These are phyloP conservation scores for Drosophila subsilvestris DNA, from an alignment of 2,888 invertebrate species.

Conservation along the genomic window DNA sequence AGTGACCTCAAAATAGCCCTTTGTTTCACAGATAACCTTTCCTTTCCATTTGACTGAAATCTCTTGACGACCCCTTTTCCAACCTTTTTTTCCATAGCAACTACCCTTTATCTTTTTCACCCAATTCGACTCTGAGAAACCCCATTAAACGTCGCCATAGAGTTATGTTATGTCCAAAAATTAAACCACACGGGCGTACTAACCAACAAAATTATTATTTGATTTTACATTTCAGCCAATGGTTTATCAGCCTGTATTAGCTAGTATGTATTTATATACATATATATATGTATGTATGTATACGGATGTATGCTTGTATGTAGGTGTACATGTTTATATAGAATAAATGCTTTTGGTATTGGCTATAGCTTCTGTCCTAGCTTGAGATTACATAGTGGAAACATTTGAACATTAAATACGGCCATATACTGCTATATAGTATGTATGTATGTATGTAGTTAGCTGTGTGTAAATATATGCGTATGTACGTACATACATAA, in stretches of 20 bases:
- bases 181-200: neutral
- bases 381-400: slow-evolving; percentile 52
- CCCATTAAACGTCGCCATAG: no score
- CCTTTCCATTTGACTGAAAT: neutral
- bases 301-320: slow-evolving; percentile 27
- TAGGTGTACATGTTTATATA: slow-evolving; percentile 54
- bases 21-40: neutral
- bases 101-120: no score
- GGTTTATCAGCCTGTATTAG: neutral
- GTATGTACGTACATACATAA: no score
- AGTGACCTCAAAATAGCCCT: neutral
- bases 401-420: slow-evolving; percentile 36
- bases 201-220: neutral
- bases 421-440: slow-evolving; percentile 44
- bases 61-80: neutral
- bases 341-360: slow-evolving; percentile 76
- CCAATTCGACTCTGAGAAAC: no score
- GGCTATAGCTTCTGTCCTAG: slow-evolving; percentile 52
- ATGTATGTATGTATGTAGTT: slow-evolving; percentile 20
- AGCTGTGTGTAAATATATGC: slow-evolving; percentile 11
- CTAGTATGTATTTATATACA: no score
- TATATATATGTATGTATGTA: slow-evolving; percentile 14
- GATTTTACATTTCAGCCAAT: neutral
- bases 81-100: neutral
- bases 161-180: no score